phyloP scores from a whole-genome alignment of 2,797 vertebrate species.

The Periparus ater region DNA sequence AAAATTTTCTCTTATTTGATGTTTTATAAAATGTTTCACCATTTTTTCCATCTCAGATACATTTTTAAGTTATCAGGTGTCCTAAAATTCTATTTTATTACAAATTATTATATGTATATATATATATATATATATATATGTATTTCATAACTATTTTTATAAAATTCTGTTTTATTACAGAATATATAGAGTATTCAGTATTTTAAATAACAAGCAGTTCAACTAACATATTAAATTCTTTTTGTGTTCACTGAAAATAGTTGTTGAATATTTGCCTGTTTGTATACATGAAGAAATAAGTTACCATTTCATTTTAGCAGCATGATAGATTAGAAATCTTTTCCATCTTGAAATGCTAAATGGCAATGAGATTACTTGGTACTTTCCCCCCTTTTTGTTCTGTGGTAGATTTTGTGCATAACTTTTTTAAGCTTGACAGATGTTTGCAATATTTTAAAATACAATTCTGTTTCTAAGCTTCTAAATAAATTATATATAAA shows the following conservation, averaged over 20 bases:
- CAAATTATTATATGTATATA: no score
- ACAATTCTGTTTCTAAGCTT: background rate
- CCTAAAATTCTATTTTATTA: background rate
- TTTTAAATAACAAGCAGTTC: background rate
- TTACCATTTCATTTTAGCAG: constrained; percentile 29
- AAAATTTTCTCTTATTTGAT: background rate
- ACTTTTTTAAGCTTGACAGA: constrained; percentile 2
- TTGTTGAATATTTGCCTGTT: background rate
- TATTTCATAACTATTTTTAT: no score
- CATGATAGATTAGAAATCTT: constrained; percentile 39
- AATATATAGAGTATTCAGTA: background rate
- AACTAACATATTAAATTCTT: background rate
- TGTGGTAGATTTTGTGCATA: background rate
- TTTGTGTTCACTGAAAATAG: background rate
- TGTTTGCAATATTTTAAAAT: constrained; percentile 47
- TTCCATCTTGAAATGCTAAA: constrained; percentile 47
- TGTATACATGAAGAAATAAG: background rate
- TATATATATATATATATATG: no score
- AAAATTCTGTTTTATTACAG: background rate
- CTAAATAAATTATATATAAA: background rate
- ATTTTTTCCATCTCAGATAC: background rate
- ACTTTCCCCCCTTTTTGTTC: constrained; percentile 11
- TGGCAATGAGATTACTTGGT: constrained; percentile 24
- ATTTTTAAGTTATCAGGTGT: background rate
- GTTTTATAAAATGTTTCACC: background rate